Base-by-base conservation (phyloP, 2,113 vertebrate genomes). In the Carassius gibelio region DNA sequence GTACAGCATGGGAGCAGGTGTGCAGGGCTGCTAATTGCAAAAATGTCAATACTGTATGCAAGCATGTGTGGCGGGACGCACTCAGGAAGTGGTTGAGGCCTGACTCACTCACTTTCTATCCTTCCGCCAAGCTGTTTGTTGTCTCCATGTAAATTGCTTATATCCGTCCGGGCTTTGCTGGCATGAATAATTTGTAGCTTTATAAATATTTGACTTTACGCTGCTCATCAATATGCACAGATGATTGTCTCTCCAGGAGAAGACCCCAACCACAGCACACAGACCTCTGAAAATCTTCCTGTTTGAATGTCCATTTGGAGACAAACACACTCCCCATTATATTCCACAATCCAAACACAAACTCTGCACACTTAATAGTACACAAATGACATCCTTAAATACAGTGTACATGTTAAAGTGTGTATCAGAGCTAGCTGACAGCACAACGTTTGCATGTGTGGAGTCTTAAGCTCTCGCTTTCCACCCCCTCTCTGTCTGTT, bases 201-300 rank as follows among this genome's bases (percentile, higher is more conserved):
- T 89, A 93, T 95, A 94, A 94, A 95, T 95, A 94, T 94, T 94
- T 94, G 90, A 94, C 92, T 90, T 88, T 90, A 94, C 92, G 93
- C 87, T 59, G 80, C 88, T 94, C 92, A 93, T 94, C 94, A 95
- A 93, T 93, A 93, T 93, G 91, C 91, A 93, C 91, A 91, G 50
- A 87, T 91, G 90, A 89, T 89, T 89, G 76, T 85, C 76, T 68
- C 85, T 87, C 80, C 36, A 59, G 85, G 81, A 82, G 62, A 68
- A 17, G 66, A 69, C 75, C 86, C 81, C 50, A 81, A 55, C 48
- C 82, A 10, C 76, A 74, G 52, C 84, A 81, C 8, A 66, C 50
- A 72, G 68, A 82, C 48, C 66, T 82, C 50, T 72, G 64, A 72
- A 81, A 82, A 82, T 72, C 48, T n/a, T 57, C 48, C 81, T 42